These are phyloP conservation scores for Pseudomyrmex flavicornis DNA, from an alignment of 1,140 invertebrate species.

Conservation along the genomic window DNA sequence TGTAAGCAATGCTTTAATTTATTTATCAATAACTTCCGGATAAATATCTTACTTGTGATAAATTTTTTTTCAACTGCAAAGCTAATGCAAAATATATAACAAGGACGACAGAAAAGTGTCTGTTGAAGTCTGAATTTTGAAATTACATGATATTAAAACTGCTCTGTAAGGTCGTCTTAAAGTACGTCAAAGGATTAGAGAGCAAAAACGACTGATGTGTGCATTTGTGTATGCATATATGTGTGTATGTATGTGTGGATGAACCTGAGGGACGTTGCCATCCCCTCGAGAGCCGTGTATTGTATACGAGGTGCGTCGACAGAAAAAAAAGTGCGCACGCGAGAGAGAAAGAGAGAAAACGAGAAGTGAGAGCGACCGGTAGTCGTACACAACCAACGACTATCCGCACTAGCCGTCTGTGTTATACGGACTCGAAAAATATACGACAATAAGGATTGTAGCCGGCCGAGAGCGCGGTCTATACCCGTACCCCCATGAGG, in stretches of 20 bases:
- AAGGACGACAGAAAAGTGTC: not conserved
- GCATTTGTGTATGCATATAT: not conserved
- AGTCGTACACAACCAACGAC: slow-evolving; percentile 45
- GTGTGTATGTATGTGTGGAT: not conserved
- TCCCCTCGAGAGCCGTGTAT: slow-evolving; percentile 14
- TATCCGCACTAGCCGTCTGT: slow-evolving; percentile 56
- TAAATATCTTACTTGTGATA: slow-evolving; percentile 40
- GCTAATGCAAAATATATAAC: not conserved
- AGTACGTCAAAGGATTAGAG: not conserved
- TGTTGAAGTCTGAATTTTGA: not conserved
- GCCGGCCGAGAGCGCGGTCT: slow-evolving; percentile 64
- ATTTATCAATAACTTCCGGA: not conserved
- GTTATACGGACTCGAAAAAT: slow-evolving; percentile 70
- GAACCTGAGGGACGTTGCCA: slow-evolving; percentile 23
- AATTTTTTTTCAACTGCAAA: slow-evolving; percentile 4
- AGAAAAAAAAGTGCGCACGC: not conserved
- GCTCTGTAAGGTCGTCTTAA: not conserved
- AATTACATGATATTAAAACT: slow-evolving; percentile 35
- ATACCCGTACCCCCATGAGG: slow-evolving; percentile 49
- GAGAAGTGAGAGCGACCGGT: slow-evolving; percentile 45
- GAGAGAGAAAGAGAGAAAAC: not conserved
- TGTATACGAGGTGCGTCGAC: not conserved
- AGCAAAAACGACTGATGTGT: slow-evolving; percentile 28
- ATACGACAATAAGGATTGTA: slow-evolving; percentile 76
- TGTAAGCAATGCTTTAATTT: not conserved